Base-by-base conservation (phyloP, 2,797 vertebrate genomes). In the Menidia menidia region DNA sequence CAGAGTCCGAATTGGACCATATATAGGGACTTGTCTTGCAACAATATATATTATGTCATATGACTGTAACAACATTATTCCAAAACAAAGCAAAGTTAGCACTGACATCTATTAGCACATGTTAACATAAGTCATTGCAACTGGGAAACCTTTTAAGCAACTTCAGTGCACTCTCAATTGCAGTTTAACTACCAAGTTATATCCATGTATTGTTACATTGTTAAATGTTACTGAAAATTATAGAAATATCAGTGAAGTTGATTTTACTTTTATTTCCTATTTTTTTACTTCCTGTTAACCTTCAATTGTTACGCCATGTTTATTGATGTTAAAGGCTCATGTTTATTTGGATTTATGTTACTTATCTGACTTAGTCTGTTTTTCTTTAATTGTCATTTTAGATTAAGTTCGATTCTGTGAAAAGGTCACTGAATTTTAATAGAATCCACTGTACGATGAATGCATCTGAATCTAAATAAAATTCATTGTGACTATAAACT, bases 401-500 rank as follows among this genome's bases (percentile, higher is more conserved):
- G 13, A 30, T 19, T 56, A n/a, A 1, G 4, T 57, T 75, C 8
- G 35, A 7, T 39, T 39, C 35, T 10, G 7, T 39, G 25, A 25
- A 25, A 25, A 25, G 6, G 35, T 39, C 35, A 39, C 35, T 39
- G 35, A 39, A 39, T 39, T 39, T 7, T 39, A 39, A 39, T 7
- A 39, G 7, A 6, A 39, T 7, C 35, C 10, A 10, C 10, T 41
- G 57, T 11, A 32, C 67, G 64, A 69, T 25, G 25, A 25, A 25
- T 25, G 25, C 25, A 25, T 48, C 30, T 1, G 45, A 16, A 62
- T 68, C 1, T 74, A 64, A 80, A 74, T 76, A 83, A 81, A 88
- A 51, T 39, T 25, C 42, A 56, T 3, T 39, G 3, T 33, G 18
- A 65, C 41, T 69, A 35, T 63, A 35, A 71, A 56, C 30, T 68